phyloP scores from a whole-genome alignment of 2,888 invertebrate genomes.

The Reticulitermes lucifugus region DNA sequence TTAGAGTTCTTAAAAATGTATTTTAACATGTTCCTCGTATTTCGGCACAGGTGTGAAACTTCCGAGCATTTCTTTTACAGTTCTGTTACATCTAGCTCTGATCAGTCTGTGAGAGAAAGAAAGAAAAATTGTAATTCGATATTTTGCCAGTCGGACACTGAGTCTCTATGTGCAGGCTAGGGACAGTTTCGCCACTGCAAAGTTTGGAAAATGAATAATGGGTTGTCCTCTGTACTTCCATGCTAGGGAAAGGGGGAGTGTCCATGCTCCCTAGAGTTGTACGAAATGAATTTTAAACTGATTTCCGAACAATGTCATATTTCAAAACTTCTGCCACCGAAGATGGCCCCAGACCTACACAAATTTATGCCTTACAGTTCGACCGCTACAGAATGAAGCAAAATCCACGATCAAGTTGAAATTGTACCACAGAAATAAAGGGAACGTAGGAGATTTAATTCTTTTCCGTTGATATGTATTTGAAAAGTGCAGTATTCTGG shows the following conservation, averaged over 20 bases:
- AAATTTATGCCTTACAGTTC: conserved; percentile 18
- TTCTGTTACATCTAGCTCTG: too few relatives aligned
- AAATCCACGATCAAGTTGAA: background rate
- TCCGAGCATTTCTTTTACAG: too few relatives aligned
- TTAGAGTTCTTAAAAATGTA: too few relatives aligned
- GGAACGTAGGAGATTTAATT: too few relatives aligned
- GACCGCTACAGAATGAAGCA: background rate
- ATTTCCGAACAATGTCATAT: conserved; percentile 42
- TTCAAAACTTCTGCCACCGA: conserved; percentile 10
- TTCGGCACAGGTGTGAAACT: too few relatives aligned
- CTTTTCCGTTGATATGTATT: too few relatives aligned
- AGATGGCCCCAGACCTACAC: background rate
- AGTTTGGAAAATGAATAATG: conserved; percentile 27
- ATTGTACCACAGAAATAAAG: background rate
- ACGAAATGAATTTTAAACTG: conserved; percentile 47
- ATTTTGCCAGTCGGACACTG: conserved; percentile 12
- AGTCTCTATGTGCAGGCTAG: background rate
- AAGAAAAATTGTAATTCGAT: too few relatives aligned
- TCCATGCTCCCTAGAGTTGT: background rate
- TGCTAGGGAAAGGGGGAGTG: conserved; percentile 7
- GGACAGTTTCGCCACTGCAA: conserved; percentile 20
- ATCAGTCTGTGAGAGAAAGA: too few relatives aligned
- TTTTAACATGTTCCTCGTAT: too few relatives aligned
- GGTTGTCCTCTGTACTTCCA: background rate
- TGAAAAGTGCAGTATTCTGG: too few relatives aligned